Evolutionary conservation across 1,140 invertebrate species (phyloP), one percentile per base, ranked within the genome.

Genomic region (Ips typographus): DNA sequence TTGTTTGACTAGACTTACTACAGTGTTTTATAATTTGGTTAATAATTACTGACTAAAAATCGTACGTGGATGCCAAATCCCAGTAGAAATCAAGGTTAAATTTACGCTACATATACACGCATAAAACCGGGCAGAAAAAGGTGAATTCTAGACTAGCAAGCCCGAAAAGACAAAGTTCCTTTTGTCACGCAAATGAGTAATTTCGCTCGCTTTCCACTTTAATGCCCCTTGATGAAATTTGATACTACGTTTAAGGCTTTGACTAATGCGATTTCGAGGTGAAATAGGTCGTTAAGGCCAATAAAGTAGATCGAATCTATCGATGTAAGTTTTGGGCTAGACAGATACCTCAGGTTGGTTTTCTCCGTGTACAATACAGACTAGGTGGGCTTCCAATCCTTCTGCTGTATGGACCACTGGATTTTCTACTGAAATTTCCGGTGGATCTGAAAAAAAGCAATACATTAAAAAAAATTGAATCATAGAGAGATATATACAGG

Each of bases 291-390:
- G 39, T 56, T 56, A 56, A 22, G 47, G 7, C 22, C 22, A 49
- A 49, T 49, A 49, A 22, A 22, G 22, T 22, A 22, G 22, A 22
- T 22, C 22, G 22, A 22, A 22, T 22, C 22, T 22, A 22, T 22
- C 22, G 22, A 22, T 22, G 22, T 22, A 22, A 22, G 22, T 22
- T 22, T 22, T 22, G 22, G 22, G 22, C 22, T 22, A 22, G 22
- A 22, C 22, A 22, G 22, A 22, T 84, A 89, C 87, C 79, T 86
- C 85, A 65, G 87, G 85, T 76, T 83, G 84, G 70, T 85, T 86
- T 79, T 88, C 87, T 42, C 87, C 86, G 77, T 88, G 87, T 38
- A 89, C 87, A 65, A 87, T 86, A 77, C 88, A 89, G 47, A 88
- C 87, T 42, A 89, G 79, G 76, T 88, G 85, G 5, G 87, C 87